Conservation (phyloP, 23 tunicate genomes). For the Trididemnum nubilum region DNA sequence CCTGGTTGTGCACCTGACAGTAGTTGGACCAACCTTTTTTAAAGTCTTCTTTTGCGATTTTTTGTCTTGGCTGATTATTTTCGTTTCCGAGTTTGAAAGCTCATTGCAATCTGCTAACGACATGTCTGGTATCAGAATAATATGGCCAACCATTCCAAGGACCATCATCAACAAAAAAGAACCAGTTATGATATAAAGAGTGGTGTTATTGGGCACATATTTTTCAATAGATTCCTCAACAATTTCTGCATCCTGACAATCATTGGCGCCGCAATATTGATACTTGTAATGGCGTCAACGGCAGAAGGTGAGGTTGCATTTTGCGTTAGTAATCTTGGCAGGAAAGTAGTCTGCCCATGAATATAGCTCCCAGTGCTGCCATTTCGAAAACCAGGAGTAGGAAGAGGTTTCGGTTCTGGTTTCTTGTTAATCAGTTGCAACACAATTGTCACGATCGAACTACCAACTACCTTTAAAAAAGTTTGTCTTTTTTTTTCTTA, state of each 20-base stretch:
- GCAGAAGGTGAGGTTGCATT: too few relatives aligned
- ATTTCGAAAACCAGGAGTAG: too few relatives aligned
- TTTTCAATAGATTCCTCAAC: constrained; percentile 6
- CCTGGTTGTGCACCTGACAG: too few relatives aligned
- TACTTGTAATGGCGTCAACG: neutral
- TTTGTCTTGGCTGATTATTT: neutral
- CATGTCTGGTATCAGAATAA: constrained; percentile 22
- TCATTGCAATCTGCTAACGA: neutral
- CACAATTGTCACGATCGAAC: too few relatives aligned
- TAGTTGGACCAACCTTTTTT: too few relatives aligned
- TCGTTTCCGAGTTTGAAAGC: neutral
- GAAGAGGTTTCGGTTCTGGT: too few relatives aligned
- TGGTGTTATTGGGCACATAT: constrained; percentile 42
- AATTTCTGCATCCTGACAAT: constrained; percentile 34
- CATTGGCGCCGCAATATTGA: constrained; percentile 41
- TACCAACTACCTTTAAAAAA: too few relatives aligned
- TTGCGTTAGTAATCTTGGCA: too few relatives aligned
- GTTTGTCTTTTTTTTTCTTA: too few relatives aligned
- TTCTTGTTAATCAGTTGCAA: too few relatives aligned
- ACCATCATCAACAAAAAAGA: constrained; percentile 25
- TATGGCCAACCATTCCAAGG: constrained; percentile 13
- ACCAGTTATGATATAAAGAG: constrained; percentile 10
- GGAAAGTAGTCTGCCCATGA: too few relatives aligned
- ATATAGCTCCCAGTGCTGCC: too few relatives aligned
- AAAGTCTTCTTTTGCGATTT: neutral